These are phyloP conservation scores for Drosophila melanosoma DNA, from an alignment of 2,888 invertebrate genomes.

Conservation along the genomic window DNA sequence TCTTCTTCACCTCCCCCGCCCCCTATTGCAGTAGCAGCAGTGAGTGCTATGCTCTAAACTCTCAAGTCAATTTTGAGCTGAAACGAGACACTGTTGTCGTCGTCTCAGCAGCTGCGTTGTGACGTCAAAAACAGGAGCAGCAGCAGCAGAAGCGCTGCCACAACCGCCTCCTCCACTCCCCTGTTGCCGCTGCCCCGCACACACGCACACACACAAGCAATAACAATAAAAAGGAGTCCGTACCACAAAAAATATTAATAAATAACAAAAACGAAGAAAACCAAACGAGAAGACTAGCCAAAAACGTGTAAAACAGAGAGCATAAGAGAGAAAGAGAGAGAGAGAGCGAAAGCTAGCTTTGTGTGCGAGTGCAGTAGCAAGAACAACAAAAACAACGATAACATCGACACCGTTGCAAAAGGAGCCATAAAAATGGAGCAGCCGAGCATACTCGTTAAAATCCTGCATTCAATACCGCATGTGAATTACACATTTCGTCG, in stretches of 20 bases:
- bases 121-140: conserved; percentile 63
- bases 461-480: conserved; percentile 96
- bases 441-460: conserved; percentile 93
- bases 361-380: conserved; percentile 49
- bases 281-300: conserved; percentile 27
- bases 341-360: conserved; percentile 29
- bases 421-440: conserved; percentile 87
- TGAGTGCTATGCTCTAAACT: conserved; percentile 64
- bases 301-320: conserved; percentile 16
- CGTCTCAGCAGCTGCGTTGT: conserved; percentile 57
- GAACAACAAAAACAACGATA: conserved; percentile 27
- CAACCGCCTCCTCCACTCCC: conserved; percentile 15
- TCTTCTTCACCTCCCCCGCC: conserved; percentile 3
- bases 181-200: conserved; percentile 22
- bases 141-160: conserved; percentile 43
- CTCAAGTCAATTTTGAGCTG: conserved; percentile 63
- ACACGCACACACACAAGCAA: conserved; percentile 38
- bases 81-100: conserved; percentile 50
- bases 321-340: conserved; percentile 15
- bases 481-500: conserved; percentile 95
- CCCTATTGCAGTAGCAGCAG: conserved; percentile 30
- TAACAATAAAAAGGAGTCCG: conserved; percentile 53
- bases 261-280: conserved; percentile 8
- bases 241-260: conserved; percentile 33
- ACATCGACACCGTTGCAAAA: conserved; percentile 45